phyloP scores from a whole-genome alignment of 2,888 invertebrate species.

The Polietes domitor region DNA sequence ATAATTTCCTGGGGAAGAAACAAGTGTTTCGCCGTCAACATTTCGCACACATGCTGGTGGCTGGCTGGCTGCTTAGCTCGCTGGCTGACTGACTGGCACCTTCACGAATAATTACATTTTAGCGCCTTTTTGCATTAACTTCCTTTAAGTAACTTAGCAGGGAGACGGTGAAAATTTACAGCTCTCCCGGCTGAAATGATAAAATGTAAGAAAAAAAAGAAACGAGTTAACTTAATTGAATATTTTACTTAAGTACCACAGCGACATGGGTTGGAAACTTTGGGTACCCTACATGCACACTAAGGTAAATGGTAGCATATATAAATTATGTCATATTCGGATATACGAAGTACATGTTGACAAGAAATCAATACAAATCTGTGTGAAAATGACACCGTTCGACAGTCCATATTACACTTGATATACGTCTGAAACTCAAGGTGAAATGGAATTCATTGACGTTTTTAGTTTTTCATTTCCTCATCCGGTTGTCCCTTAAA shows the following conservation, averaged over 20 bases:
- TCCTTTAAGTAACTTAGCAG: conserved; percentile 24
- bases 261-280: conserved; percentile 36
- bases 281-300: no score
- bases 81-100: conserved; percentile 20
- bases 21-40: conserved; percentile 4
- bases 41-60: not conserved
- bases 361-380: no score
- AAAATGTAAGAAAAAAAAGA: conserved; percentile 47
- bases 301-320: conserved; percentile 21
- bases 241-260: conserved; percentile 67
- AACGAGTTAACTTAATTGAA: conserved; percentile 70
- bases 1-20: conserved; percentile 10
- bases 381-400: no score
- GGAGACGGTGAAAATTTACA: conserved; percentile 35
- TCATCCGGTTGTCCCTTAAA: no score
- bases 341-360: no score
- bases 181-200: conserved; percentile 26
- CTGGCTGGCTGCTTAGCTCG: not conserved
- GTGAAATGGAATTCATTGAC: no score
- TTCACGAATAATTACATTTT: conserved; percentile 38
- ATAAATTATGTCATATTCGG: not conserved
- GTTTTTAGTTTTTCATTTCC: no score
- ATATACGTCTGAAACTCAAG: no score
- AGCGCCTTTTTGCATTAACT: conserved; percentile 20
- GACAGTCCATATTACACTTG: no score